Percentiles rank a stretch among this genome's conserved stretches.
phyloP scores from a whole-genome alignment of 2,797 vertebrate genomes.

The Microhierax caerulescens region DNA sequence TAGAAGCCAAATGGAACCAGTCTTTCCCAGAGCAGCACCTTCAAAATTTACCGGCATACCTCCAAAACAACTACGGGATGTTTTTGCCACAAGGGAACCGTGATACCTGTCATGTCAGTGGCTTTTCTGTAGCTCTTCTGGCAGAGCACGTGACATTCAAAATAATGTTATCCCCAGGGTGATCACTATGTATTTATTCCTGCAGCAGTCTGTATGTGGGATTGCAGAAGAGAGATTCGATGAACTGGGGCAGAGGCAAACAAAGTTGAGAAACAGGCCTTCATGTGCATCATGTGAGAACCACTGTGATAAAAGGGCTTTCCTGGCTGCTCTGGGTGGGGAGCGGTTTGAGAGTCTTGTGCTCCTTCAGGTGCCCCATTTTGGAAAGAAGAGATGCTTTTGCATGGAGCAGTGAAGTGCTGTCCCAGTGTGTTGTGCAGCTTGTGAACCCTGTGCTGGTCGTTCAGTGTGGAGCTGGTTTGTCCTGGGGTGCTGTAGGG shows the following conservation, averaged over 20 bases:
- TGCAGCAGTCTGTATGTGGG: background rate
- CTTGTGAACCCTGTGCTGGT: background rate
- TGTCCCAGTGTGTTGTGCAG: background rate
- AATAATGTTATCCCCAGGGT: background rate
- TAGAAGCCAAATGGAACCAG: background rate
- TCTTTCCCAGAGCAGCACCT: background rate
- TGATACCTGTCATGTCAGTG: background rate
- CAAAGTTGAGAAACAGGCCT: background rate
- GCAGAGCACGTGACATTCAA: background rate
- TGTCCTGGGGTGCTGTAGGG: background rate
- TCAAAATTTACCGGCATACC: background rate
- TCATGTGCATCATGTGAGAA: background rate
- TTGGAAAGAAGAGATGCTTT: background rate
- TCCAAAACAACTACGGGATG: background rate
- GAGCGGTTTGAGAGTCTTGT: background rate
- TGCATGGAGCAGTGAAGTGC: background rate
- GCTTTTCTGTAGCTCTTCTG: background rate
- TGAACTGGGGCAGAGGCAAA: background rate
- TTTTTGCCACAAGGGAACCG: background rate
- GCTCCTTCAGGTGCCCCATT: background rate
- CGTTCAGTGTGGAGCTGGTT: background rate
- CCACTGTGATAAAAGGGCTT: background rate
- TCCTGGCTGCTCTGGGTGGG: background rate
- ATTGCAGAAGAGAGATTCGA: background rate
- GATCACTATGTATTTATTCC: background rate